Evolutionary conservation across 2,797 vertebrate species (phyloP).

Genomic region (Sebastes variabilis): DNA sequence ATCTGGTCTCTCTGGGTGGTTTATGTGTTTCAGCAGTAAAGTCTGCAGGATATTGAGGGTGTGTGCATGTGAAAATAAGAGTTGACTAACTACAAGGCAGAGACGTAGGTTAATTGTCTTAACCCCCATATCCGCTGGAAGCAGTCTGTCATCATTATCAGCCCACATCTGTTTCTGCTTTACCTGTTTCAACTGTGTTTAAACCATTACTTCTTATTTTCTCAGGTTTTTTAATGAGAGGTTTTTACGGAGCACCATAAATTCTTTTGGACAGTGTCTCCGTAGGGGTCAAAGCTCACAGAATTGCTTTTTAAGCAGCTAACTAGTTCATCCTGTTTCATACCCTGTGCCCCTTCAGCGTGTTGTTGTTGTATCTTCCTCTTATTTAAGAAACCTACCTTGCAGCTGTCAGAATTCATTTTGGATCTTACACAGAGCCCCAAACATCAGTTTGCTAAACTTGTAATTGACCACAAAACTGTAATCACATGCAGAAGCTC

Average conservation of each 20-base stretch:
- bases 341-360: not conserved
- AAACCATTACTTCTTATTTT: conserved; percentile 34
- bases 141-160: conserved; percentile 33
- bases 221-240: conserved; percentile 43
- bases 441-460: conserved; percentile 7
- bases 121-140: conserved; percentile 30
- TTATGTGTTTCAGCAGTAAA: not conserved
- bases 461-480: conserved; percentile 21
- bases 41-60: not conserved
- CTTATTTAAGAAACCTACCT: not conserved
- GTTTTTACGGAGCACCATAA: conserved; percentile 56
- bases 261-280: conserved; percentile 52
- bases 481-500: conserved; percentile 20
- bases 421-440: not conserved
- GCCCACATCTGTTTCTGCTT: conserved; percentile 63
- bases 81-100: conserved; percentile 17
- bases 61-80: conserved; percentile 29
- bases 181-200: conserved; percentile 33
- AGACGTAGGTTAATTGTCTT: conserved; percentile 6
- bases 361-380: conserved; percentile 17
- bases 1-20: not conserved
- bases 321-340: conserved; percentile 30
- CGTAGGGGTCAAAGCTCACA: conserved; percentile 42
- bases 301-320: conserved; percentile 9
- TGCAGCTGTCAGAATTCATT: conserved; percentile 10